Conservation (phyloP, 2,797 vertebrate genomes). For the Thaleichthys pacificus region DNA sequence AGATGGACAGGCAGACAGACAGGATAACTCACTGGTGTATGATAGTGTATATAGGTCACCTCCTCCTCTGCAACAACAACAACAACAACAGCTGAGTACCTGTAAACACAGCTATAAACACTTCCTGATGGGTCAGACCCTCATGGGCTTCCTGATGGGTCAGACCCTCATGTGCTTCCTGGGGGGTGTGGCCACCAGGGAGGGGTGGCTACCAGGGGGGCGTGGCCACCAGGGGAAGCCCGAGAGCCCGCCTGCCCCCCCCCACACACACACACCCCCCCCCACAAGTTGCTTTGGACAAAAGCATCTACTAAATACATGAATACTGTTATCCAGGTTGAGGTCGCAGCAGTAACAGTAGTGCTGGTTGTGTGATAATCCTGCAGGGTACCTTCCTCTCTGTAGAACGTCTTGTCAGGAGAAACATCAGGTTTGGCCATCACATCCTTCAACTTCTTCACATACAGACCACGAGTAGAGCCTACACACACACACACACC, state of each 20-base stretch:
- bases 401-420: constrained; percentile 75
- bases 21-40: constrained; percentile 56
- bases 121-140: neutral
- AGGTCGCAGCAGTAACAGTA: neutral
- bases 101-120: neutral
- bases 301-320: too few relatives aligned
- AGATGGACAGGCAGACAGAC: too few relatives aligned
- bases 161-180: too few relatives aligned
- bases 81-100: neutral
- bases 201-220: too few relatives aligned
- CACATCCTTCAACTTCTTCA: constrained; percentile 67
- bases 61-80: constrained; percentile 64
- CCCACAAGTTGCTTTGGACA: too few relatives aligned
- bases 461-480: constrained; percentile 67
- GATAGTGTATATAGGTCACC: constrained; percentile 67
- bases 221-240: too few relatives aligned
- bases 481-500: constrained; percentile 17
- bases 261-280: too few relatives aligned
- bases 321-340: too few relatives aligned
- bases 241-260: too few relatives aligned
- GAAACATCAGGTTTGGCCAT: constrained; percentile 49
- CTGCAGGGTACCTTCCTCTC: constrained; percentile 69
- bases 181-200: too few relatives aligned
- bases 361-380: neutral
- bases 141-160: too few relatives aligned